Conservation (phyloP, 2,888 invertebrate species). For the Conomelus anceps region DNA sequence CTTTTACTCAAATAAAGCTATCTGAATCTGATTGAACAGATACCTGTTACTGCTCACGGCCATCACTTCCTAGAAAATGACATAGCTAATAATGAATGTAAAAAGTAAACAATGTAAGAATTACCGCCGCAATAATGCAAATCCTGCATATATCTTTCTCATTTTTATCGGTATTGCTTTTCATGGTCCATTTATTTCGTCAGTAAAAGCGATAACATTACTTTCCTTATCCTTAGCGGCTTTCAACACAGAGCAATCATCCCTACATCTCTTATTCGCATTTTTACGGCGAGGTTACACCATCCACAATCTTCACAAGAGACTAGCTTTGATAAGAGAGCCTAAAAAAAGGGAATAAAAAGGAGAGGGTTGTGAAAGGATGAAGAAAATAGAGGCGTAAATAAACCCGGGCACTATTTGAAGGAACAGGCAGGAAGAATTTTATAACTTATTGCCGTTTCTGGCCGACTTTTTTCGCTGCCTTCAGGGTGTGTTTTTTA, state of each 20-base stretch:
- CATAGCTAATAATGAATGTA: too few species aligned
- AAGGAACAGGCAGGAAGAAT: not conserved
- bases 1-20: too few species aligned
- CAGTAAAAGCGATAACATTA: not conserved
- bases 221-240: not conserved
- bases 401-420: not conserved
- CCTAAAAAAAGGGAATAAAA: not conserved
- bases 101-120: too few species aligned
- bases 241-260: not conserved
- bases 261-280: not conserved
- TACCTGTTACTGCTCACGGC: too few species aligned
- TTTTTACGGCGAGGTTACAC: not conserved
- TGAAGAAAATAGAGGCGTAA: not conserved
- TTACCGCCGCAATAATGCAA: not conserved
- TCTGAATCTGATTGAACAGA: too few species aligned
- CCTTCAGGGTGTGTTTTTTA: not conserved
- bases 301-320: not conserved
- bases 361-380: not conserved
- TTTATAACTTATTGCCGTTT: not conserved
- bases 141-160: not conserved
- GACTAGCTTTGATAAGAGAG: not conserved
- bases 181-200: not conserved
- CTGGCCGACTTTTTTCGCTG: not conserved
- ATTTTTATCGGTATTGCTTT: not conserved
- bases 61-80: too few species aligned